Evolutionary conservation across 1,140 invertebrate genomes (phyloP), one percentile per base, ranked within the genome.

Genomic region (Zaprionus africanus): DNA sequence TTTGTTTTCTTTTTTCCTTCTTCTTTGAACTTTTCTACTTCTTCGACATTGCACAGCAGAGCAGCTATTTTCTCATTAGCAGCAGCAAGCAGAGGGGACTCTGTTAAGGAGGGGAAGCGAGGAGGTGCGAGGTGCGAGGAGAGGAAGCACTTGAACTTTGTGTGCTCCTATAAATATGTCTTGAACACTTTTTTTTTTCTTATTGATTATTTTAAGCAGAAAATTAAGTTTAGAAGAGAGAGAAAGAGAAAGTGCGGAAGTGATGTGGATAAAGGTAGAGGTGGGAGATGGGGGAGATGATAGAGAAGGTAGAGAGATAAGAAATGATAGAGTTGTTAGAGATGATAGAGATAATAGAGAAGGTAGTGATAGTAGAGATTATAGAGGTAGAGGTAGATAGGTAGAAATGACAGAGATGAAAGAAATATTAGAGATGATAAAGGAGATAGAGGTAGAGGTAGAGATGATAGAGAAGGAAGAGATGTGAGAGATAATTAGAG

Each of bases 1-100:
- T 19, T 9, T 19, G 5, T 49, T 28, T n/a, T 15, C 28, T 34
- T 36, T 62, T 41, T 62, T n/a, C 34, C 53, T 38, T 62, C 5
- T 36, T 70, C 15, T 49, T 24, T 36, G 9, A 38, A 53, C 22
- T 26, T 59, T 68, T 49, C 59, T 26, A 26, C 36, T 17, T 46
- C 41, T 46, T 9, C n/a, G n/a, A 7, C 41, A 46, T 46, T 13
- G 41, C 36, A 61, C 36, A 61, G 11, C 28, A 36, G 58, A 24
- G 31, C 68, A 63, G 43, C 56, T 38, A 60, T 68, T 68, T 68
- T 60, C 65, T 68, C 65, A 68, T 68, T 68, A 69, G 58, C 57
- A 61, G 22, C 22, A 22, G 58, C 31, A 24, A 31, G 5, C 24
- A 4, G 46, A 19, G 19, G 19, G n/a, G 6, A 11, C 31, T 11